Percentiles rank a stretch among this genome's conserved stretches.
These are phyloP conservation scores for Lasaia peninsularis DNA, from an alignment of 1,140 invertebrate species.

Conservation along the genomic window DNA sequence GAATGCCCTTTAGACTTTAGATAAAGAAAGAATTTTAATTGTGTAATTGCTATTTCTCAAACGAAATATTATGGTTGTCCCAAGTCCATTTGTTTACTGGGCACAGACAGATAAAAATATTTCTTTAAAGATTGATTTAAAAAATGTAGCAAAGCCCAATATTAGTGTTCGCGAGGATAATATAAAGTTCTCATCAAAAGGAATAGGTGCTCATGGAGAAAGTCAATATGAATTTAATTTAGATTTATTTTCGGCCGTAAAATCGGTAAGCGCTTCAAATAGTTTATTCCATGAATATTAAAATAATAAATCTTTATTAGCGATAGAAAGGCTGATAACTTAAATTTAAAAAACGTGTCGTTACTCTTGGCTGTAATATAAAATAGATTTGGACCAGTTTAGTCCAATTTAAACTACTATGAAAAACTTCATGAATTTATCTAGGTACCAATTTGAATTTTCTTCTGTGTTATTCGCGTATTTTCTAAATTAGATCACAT, in stretches of 20 bases:
- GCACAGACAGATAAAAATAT: slow-evolving; percentile 89
- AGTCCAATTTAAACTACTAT: no score
- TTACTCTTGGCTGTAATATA: no score
- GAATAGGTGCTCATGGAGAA: slow-evolving; percentile 83
- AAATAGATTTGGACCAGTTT: no score
- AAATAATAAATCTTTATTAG: no score
- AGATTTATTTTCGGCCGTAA: slow-evolving; percentile 83
- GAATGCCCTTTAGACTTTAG: slow-evolving; percentile 3
- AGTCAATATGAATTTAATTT: slow-evolving; percentile 86
- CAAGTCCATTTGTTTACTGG: slow-evolving; percentile 95
- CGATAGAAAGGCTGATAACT: no score
- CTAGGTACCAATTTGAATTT: no score
- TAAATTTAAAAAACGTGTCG: no score
- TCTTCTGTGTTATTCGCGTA: no score
- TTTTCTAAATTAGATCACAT: no score
- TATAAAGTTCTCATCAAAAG: slow-evolving; percentile 81
- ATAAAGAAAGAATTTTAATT: background rate
- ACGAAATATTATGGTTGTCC: slow-evolving; percentile 48
- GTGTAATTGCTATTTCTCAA: background rate
- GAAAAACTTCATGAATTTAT: no score
- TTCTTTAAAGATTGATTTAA: slow-evolving; percentile 89
- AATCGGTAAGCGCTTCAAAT: slow-evolving; percentile 79
- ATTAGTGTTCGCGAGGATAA: slow-evolving; percentile 79
- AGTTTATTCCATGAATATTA: no score
- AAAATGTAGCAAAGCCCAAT: slow-evolving; percentile 83